Conservation (phyloP, 1,140 invertebrate genomes). For the Zaprionus lachaisei region DNA sequence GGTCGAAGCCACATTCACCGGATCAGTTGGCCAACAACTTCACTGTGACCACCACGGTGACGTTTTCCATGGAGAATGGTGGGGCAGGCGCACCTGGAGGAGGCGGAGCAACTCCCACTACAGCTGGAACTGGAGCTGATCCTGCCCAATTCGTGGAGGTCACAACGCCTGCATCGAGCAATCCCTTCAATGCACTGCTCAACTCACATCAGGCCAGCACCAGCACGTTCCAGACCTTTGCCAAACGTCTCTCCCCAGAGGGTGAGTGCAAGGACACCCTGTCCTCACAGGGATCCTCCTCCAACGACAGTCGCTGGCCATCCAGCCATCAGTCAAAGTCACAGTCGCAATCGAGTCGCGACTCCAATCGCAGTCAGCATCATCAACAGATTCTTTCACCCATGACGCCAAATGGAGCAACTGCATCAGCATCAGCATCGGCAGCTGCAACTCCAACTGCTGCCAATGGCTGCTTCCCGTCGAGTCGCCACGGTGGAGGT, state of each 20-base stretch:
- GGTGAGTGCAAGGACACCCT: conserved; percentile 85
- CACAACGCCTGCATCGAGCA: conserved; percentile 71
- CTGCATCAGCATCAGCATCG: background rate
- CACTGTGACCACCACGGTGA: conserved; percentile 92
- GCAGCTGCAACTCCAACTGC: conserved; percentile 20
- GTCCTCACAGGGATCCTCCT: conserved; percentile 85
- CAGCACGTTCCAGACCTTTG: conserved; percentile 84
- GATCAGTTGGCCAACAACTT: conserved; percentile 86
- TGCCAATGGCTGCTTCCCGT: background rate
- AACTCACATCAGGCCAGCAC: conserved; percentile 68
- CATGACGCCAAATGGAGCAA: conserved; percentile 47
- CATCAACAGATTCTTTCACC: conserved; percentile 62
- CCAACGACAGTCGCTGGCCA: conserved; percentile 82
- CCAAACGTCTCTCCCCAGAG: conserved; percentile 85
- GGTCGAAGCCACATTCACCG: conserved; percentile 87
- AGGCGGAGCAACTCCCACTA: background rate
- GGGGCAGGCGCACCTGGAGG: background rate
- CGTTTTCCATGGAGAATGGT: conserved; percentile 88
- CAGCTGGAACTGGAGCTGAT: conserved; percentile 12
- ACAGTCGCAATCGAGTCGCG: conserved; percentile 49
- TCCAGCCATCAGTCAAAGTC: conserved; percentile 49
- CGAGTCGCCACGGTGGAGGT: background rate
- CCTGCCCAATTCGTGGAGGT: conserved; percentile 84
- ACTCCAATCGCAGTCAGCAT: conserved; percentile 68
- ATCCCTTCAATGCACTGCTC: conserved; percentile 72